Evolutionary conservation across 2,888 invertebrate genomes (phyloP).

Genomic region (Xestia rhomboidea): DNA sequence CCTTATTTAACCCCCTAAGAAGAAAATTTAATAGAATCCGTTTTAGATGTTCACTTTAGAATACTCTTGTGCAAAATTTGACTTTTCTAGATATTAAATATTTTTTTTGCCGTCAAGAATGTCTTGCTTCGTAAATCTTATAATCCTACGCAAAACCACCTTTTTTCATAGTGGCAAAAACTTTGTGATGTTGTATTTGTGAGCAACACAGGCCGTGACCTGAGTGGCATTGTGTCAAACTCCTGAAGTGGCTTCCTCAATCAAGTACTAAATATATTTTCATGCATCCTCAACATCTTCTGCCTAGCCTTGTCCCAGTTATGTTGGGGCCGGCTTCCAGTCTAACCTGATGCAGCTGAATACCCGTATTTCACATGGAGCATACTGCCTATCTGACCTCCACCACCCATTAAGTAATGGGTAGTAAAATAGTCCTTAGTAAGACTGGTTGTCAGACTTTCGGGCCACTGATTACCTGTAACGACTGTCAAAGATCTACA

Average conservation of each 20-base stretch:
- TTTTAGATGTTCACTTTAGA: too few species aligned
- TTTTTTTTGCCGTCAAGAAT: neutral
- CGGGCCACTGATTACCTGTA: too few species aligned
- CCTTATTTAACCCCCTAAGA: too few species aligned
- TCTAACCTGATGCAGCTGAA: neutral
- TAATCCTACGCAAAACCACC: neutral
- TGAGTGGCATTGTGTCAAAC: neutral
- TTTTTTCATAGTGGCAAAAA: neutral
- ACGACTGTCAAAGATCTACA: neutral
- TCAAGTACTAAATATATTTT: neutral
- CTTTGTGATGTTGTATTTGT: neutral
- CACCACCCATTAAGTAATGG: neutral
- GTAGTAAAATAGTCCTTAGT: neutral
- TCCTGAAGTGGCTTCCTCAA: neutral
- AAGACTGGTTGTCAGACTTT: neutral
- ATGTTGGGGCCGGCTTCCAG: neutral
- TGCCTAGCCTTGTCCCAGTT: neutral
- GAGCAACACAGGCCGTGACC: neutral
- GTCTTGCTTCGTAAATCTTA: neutral
- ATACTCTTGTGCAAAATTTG: too few species aligned
- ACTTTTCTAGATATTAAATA: neutral
- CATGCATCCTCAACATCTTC: neutral
- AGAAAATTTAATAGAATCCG: too few species aligned
- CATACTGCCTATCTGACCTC: neutral
- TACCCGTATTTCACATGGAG: neutral